A percentile compares a stretch with the other conserved stretches of the same genome.
phyloP scores from a whole-genome alignment of 2,797 vertebrate genomes.

The Momotus momota region DNA sequence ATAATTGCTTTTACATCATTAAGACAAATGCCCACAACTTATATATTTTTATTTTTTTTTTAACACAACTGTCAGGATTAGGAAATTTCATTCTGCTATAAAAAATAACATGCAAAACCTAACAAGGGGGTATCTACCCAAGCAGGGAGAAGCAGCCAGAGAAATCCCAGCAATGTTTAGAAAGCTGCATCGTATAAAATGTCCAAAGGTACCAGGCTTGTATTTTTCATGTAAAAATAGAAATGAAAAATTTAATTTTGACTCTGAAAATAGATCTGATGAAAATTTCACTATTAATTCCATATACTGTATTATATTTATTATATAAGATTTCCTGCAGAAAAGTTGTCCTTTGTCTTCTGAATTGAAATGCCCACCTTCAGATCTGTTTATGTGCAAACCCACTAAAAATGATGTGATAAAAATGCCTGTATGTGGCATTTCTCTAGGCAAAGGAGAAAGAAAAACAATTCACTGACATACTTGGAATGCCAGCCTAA shows the following conservation, averaged over 20 bases:
- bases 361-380: not conserved
- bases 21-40: not conserved
- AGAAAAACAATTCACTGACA: not conserved
- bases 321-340: not conserved
- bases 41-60: not conserved
- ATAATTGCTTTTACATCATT: not conserved
- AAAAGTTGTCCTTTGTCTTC: not conserved
- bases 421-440: not conserved
- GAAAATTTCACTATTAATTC: not conserved
- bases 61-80: not conserved
- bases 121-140: not conserved
- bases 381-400: not conserved
- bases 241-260: not conserved
- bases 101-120: not conserved
- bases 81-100: not conserved
- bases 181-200: not conserved
- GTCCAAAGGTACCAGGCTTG: not conserved
- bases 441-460: not conserved
- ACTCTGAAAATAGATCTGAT: not conserved
- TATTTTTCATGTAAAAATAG: not conserved
- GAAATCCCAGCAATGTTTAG: not conserved
- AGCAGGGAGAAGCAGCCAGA: not conserved
- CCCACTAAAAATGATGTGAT: not conserved
- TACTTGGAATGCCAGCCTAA: not conserved
- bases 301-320: not conserved